These are phyloP conservation scores for Telenomus remus DNA, from an alignment of 1,140 invertebrate species.

Conservation along the genomic window DNA sequence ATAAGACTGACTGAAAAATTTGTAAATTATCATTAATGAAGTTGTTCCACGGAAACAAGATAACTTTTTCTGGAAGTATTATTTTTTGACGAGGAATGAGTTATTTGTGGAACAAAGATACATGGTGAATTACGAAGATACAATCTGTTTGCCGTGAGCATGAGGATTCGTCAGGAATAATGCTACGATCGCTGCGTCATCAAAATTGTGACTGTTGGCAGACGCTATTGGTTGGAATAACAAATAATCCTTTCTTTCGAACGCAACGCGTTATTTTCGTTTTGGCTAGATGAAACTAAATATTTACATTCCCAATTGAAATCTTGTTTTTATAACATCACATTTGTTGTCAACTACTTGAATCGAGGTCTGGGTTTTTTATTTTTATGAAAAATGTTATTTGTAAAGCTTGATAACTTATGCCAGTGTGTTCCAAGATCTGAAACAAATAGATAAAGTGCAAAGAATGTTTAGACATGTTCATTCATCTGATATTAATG, in stretches of 20 bases:
- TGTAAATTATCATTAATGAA: constrained; percentile 58
- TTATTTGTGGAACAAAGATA: constrained; percentile 47
- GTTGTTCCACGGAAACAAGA: constrained; percentile 50
- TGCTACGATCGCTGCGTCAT: constrained; percentile 36
- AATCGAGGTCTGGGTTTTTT: no score
- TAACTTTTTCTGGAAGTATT: constrained; percentile 52
- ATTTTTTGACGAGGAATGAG: constrained; percentile 50
- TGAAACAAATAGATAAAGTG: no score
- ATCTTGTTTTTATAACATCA: no score
- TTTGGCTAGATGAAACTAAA: no score
- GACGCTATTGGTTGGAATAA: constrained; percentile 16
- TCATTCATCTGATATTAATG: no score
- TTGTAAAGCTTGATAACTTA: no score
- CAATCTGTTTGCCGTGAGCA: constrained; percentile 20
- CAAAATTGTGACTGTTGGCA: constrained; percentile 23
- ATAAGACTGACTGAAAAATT: constrained; percentile 50
- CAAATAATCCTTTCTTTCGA: constrained; percentile 3
- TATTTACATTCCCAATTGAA: no score
- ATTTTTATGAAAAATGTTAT: no score
- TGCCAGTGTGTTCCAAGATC: no score
- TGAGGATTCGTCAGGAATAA: constrained; percentile 22
- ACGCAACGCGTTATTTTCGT: no score
- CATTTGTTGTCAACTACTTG: no score
- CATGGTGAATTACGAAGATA: constrained; percentile 39
- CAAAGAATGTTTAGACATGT: no score